Conservation (phyloP, 2,888 invertebrate species). For the Sthenelais limicola region DNA sequence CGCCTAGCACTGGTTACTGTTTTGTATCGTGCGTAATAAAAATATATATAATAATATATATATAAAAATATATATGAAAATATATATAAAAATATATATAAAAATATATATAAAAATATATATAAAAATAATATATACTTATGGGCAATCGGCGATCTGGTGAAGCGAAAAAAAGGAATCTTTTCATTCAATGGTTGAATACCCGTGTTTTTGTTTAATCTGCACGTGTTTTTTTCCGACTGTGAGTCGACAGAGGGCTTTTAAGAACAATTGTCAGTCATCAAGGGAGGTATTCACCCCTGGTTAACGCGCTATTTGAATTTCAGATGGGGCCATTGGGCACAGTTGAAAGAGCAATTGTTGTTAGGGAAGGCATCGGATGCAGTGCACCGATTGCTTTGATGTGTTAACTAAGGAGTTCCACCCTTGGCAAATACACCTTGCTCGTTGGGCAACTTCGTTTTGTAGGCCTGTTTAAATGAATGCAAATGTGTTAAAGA, state of each 20-base stretch:
- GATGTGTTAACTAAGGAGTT: conserved; percentile 6
- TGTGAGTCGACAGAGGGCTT: not conserved
- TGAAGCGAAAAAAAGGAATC: too few relatives aligned
- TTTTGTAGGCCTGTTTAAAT: conserved; percentile 27
- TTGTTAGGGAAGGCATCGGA: conserved; percentile 1
- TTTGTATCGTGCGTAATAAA: too few relatives aligned
- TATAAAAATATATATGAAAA: too few relatives aligned
- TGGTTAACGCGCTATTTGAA: conserved; percentile 4
- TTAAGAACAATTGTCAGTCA: not conserved
- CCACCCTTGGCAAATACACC: not conserved
- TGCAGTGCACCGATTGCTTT: conserved; percentile 8
- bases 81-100: too few relatives aligned
- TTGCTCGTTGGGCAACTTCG: conserved; percentile 15
- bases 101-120: too few relatives aligned
- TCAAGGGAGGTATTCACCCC: not conserved
- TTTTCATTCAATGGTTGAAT: too few relatives aligned
- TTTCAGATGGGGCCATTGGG: conserved; percentile 12
- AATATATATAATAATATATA: too few relatives aligned
- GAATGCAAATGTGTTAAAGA: conserved; percentile 36
- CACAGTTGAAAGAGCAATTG: not conserved
- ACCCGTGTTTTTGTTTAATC: too few relatives aligned
- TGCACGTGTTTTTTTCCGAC: too few relatives aligned
- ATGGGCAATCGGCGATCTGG: too few relatives aligned
- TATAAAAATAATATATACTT: too few relatives aligned
- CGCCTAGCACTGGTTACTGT: too few relatives aligned